Conservation (phyloP, 1,140 invertebrate genomes). For the Trichogramma pretiosum region DNA sequence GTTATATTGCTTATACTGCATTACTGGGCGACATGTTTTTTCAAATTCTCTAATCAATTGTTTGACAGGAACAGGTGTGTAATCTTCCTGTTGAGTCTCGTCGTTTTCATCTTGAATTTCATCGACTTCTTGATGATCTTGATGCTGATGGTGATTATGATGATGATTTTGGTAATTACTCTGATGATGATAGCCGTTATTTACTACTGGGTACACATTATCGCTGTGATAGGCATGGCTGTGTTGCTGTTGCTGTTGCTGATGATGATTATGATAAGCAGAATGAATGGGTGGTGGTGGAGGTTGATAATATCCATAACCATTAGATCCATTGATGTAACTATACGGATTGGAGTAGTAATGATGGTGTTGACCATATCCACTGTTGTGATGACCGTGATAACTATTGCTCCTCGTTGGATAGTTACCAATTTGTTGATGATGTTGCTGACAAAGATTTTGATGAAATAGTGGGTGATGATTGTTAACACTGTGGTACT, state of each 20-base stretch:
- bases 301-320: not conserved
- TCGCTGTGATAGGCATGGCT: not conserved
- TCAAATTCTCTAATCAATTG: constrained; percentile 57
- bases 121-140: not conserved
- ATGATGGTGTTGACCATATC: not conserved
- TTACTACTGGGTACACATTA: not conserved
- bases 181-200: constrained; percentile 4
- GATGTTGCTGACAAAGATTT: constrained; percentile 2
- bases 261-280: not conserved
- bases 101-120: constrained; percentile 24
- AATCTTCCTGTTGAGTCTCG: constrained; percentile 35
- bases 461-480: not conserved
- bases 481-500: no score
- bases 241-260: no score
- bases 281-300: not conserved
- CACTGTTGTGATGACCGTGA: not conserved
- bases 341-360: not conserved
- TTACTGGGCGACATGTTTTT: constrained; percentile 47
- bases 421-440: not conserved
- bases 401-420: not conserved
- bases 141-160: not conserved
- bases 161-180: not conserved
- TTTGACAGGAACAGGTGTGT: constrained; percentile 54
- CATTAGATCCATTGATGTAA: not conserved
- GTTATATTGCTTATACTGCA: constrained; percentile 49